Conservation (phyloP, 2,797 vertebrate species). For the Sebastiscus tertius region DNA sequence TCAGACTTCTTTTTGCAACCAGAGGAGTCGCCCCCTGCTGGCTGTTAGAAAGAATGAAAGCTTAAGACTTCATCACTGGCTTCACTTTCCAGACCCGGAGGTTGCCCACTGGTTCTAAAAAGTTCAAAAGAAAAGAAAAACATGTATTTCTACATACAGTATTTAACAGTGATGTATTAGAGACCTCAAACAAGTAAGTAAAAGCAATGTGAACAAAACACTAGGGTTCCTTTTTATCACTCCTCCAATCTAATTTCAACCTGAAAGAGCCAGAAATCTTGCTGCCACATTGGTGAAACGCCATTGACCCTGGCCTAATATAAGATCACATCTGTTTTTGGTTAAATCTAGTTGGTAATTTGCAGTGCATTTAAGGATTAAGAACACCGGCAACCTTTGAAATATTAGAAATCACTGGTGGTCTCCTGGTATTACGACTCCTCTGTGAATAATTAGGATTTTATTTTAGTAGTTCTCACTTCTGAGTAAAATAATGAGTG, state of each 20-base stretch:
- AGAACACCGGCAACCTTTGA: background rate
- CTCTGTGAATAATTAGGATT: background rate
- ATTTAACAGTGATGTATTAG: fast-evolving
- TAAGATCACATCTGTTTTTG: background rate
- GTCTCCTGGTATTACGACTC: background rate
- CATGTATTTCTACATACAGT: too few species aligned
- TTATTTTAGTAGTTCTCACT: background rate
- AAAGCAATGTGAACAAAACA: too few species aligned
- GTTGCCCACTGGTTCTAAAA: too few species aligned
- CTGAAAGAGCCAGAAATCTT: background rate
- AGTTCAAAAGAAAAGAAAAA: too few species aligned
- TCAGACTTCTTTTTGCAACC: too few species aligned
- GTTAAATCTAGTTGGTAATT: background rate
- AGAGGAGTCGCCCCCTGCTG: too few species aligned
- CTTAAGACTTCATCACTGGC: too few species aligned
- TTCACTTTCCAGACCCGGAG: too few species aligned
- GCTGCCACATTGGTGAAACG: background rate
- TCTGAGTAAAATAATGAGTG: background rate
- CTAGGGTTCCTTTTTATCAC: too few species aligned
- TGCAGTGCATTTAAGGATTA: background rate
- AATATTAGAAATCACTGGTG: background rate
- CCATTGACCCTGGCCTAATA: background rate
- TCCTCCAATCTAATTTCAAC: background rate
- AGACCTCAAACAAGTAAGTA: too few species aligned
- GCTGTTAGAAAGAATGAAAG: too few species aligned